Evolutionary conservation across 2,113 vertebrate species (phyloP), one percentile per base, ranked within the genome.

Genomic region (Clarias gariepinus): DNA sequence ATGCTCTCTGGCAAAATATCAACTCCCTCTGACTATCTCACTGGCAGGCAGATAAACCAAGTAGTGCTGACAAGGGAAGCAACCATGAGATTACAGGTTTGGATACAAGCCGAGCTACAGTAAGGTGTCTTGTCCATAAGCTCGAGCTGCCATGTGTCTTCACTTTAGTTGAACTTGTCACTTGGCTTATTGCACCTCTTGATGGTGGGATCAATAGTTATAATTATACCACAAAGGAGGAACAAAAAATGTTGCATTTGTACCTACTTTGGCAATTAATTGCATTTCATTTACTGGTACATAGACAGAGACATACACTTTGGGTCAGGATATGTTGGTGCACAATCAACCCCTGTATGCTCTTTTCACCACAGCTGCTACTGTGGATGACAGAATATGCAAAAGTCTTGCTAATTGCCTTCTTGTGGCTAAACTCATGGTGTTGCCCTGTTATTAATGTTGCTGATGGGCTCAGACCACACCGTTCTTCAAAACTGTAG

Each of bases 1-100:
- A 60, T 80, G 30, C 18, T 60, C 30, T 4, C 30, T 61, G 30
- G 57, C 58, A 10, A 81, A 61, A 6, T 30, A 81, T 61, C 57
- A 61, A 61, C 78, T 81, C 19, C 12, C 78, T 6, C 19, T 61
- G 57, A 81, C 78, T 81, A 80, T 80, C 78, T 61, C 78, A 81
- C 58, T 81, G 78, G 78, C 78, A 81, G 57, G 18, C 78, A 15
- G 57, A 61, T 81, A 61, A 81, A 41, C 57, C 57, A 5, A 81
- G 57, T 23, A 41, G 78, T 16, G 58, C 30, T 61, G 78, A 61
- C 78, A 81, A 81, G 78, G 30, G 23, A 61, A 36, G 78, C 57
- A 81, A 79, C 57, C 25, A 58, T 61, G 57, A 60, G 58, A 81
- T 81, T 81, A 81, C 11, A 61, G 57, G 57, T 61, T 81, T 19